These are phyloP conservation scores for Delphinus delphis DNA, from an alignment of 2,113 vertebrate species.

Conservation along the genomic window DNA sequence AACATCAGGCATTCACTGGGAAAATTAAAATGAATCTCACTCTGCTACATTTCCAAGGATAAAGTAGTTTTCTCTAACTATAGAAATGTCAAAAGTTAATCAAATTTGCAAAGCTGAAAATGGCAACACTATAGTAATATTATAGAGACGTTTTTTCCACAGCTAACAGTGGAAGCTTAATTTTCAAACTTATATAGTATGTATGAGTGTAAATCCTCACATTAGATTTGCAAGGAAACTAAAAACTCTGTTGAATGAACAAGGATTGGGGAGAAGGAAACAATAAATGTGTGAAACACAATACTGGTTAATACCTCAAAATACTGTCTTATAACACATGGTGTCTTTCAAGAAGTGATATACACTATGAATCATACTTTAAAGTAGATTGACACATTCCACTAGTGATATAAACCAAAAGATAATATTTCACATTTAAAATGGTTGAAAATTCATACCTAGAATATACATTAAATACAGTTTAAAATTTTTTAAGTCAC, in stretches of 20 bases:
- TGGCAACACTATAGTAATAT: not conserved
- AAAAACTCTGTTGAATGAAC: not conserved
- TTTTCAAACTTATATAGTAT: not conserved
- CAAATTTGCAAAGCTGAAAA: not conserved
- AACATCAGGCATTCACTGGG: not conserved
- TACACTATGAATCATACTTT: not conserved
- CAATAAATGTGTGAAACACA: not conserved
- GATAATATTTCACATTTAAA: not conserved
- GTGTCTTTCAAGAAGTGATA: not conserved
- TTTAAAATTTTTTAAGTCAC: not conserved
- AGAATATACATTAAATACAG: not conserved
- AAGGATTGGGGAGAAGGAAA: not conserved
- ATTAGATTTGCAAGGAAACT: not conserved
- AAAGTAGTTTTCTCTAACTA: not conserved
- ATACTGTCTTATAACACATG: not conserved
- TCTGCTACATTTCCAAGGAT: not conserved
- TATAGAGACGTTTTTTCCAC: not conserved
- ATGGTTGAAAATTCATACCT: not conserved
- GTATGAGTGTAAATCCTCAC: not conserved
- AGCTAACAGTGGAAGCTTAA: not conserved
- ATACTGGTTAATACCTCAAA: not conserved
- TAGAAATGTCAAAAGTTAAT: not conserved
- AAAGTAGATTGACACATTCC: not conserved
- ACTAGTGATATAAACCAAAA: not conserved
- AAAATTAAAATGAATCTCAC: slow-evolving; percentile 33